These are phyloP conservation scores for Pardosa pseudoannulata DNA, from an alignment of 2,888 invertebrate species.

Conservation along the genomic window DNA sequence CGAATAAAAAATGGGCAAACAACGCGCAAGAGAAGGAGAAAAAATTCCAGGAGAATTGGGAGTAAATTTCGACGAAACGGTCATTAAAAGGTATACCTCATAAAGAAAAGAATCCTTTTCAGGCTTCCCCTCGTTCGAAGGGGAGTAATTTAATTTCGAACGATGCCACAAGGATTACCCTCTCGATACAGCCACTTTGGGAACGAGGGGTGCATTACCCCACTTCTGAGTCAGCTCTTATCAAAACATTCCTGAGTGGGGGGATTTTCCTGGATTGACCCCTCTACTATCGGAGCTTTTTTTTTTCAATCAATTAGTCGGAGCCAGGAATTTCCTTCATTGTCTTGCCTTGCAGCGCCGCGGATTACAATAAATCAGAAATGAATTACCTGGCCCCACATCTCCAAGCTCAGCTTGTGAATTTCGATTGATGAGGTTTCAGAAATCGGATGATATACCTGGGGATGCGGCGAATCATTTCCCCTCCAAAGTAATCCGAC, in stretches of 20 bases:
- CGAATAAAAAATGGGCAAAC: neutral
- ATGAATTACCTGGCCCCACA: neutral
- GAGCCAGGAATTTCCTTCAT: slow-evolving; percentile 44
- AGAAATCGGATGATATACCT: slow-evolving; percentile 3
- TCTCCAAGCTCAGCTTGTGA: neutral
- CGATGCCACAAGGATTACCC: slow-evolving; percentile 38
- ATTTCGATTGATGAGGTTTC: neutral
- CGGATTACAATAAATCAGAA: slow-evolving; percentile 1
- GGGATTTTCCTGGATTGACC: slow-evolving; percentile 43
- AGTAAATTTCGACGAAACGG: slow-evolving; percentile 46
- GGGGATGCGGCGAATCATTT: neutral
- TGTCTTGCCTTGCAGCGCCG: neutral
- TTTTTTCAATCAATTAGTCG: slow-evolving; percentile 58
- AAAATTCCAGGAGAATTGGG: neutral
- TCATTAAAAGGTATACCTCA: slow-evolving; percentile 51
- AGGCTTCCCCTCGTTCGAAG: slow-evolving; percentile 38
- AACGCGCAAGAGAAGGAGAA: neutral
- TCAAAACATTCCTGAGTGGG: slow-evolving; percentile 63
- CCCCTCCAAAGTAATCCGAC: no score
- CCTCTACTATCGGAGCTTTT: slow-evolving; percentile 11
- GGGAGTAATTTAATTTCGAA: slow-evolving; percentile 63
- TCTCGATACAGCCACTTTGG: slow-evolving; percentile 31
- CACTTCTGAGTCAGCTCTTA: slow-evolving; percentile 65
- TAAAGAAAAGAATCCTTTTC: slow-evolving; percentile 28
- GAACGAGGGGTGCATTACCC: slow-evolving; percentile 23